Evolutionary conservation across 2,888 invertebrate species (phyloP).

Genomic region (Eristalinus sepulchralis): DNA sequence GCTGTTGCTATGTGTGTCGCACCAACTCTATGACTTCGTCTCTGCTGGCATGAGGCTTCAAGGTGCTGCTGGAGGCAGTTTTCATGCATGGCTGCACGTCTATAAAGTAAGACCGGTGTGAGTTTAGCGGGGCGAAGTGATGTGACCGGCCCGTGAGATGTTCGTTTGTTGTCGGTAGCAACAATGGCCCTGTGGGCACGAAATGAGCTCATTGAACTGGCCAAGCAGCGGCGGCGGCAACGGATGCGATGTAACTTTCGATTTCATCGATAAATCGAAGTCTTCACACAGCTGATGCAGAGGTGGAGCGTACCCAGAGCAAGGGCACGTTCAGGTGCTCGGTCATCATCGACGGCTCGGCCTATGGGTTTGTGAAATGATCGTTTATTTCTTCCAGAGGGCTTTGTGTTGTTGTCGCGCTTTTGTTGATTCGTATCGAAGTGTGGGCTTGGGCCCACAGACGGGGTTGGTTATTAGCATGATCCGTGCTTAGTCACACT

Average conservation of each 20-base stretch:
- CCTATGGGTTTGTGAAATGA: neutral
- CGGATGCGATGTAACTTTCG: constrained; percentile 34
- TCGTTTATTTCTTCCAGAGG: neutral
- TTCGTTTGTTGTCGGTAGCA: constrained; percentile 5
- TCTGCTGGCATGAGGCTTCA: constrained; percentile 1
- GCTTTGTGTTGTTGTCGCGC: neutral
- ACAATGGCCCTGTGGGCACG: constrained; percentile 43
- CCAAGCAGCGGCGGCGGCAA: neutral
- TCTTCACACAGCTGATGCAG: constrained; percentile 19
- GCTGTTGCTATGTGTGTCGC: constrained; percentile 10
- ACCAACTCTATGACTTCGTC: constrained; percentile 9
- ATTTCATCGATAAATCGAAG: constrained; percentile 49
- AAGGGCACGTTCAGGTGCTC: constrained; percentile 39
- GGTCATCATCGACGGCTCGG: neutral
- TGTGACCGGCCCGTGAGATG: neutral
- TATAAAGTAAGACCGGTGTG: constrained; percentile 3
- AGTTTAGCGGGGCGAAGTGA: neutral
- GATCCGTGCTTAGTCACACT: neutral
- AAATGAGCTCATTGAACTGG: constrained; percentile 54
- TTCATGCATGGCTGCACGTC: constrained; percentile 55
- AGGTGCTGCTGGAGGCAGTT: constrained; percentile 21
- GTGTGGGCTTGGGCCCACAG: neutral
- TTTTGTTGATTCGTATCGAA: neutral
- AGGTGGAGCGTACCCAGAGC: constrained; percentile 10
- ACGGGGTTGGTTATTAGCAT: neutral